Evolutionary conservation across 2,888 invertebrate species (phyloP).

Genomic region (Eudemis profundana): DNA sequence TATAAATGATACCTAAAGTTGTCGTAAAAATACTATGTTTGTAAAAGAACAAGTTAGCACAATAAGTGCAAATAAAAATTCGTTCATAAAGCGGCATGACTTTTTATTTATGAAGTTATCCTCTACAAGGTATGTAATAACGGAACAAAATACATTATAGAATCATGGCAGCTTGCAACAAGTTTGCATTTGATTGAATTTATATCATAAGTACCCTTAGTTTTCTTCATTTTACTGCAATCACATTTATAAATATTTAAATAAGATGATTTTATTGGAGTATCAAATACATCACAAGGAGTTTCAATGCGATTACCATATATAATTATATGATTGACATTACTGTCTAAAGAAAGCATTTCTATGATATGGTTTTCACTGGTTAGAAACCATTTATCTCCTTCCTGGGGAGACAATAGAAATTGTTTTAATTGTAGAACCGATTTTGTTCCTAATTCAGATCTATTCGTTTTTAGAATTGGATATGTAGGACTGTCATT

Average conservation of each 20-base stretch:
- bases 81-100: conserved; percentile 4
- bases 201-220: background rate
- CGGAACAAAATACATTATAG: conserved; percentile 29
- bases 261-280: conserved; percentile 8
- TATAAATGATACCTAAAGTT: no score
- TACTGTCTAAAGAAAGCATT: background rate
- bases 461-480: background rate
- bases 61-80: conserved; percentile 15
- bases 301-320: conserved; percentile 1
- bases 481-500: background rate
- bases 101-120: conserved; percentile 3
- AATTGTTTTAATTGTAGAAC: background rate
- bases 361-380: conserved; percentile 1
- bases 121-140: conserved; percentile 33
- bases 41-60: conserved; percentile 7
- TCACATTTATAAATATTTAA: conserved; percentile 8
- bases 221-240: conserved; percentile 3
- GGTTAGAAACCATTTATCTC: conserved; percentile 6
- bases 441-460: background rate
- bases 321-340: conserved; percentile 2
- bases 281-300: conserved; percentile 3
- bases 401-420: background rate
- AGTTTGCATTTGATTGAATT: conserved; percentile 3
- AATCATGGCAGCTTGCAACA: background rate
- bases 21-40: conserved; percentile 1